Evolutionary conservation across 2,888 invertebrate genomes (phyloP).

Genomic region (Lithophane socia): DNA sequence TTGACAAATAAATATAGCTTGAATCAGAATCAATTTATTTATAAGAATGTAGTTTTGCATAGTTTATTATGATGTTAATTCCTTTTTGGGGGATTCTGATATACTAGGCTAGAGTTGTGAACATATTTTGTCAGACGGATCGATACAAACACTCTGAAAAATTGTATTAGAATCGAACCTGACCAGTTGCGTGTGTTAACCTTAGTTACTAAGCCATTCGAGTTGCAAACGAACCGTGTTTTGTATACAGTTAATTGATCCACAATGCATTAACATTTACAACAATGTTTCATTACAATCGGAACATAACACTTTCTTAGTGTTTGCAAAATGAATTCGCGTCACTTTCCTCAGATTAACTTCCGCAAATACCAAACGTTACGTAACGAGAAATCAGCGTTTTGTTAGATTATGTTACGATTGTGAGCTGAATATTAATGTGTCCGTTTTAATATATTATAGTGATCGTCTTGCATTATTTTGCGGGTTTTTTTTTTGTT

Average conservation of each 20-base stretch:
- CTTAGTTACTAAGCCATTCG: not conserved
- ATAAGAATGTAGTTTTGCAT: not conserved
- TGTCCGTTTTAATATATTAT: slow-evolving; percentile 39
- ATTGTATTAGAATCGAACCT: not conserved
- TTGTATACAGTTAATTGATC: slow-evolving; percentile 5
- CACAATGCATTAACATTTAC: slow-evolving; percentile 1
- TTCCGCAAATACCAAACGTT: slow-evolving; percentile 59
- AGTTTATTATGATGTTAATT: not conserved
- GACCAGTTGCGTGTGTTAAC: not conserved
- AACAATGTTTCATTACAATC: slow-evolving; percentile 16
- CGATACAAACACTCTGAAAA: not conserved
- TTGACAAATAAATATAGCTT: not conserved
- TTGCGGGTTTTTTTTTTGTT: not conserved
- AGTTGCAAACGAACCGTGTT: not conserved
- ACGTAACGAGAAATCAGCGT: slow-evolving; percentile 55
- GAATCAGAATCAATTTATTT: not conserved
- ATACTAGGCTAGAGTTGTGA: too few relatives aligned
- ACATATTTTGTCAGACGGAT: not conserved
- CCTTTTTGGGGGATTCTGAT: not conserved
- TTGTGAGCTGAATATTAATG: slow-evolving; percentile 52
- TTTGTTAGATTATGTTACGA: slow-evolving; percentile 51
- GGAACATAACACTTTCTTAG: slow-evolving; percentile 39
- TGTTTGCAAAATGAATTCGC: slow-evolving; percentile 53
- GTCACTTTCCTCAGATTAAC: slow-evolving; percentile 52
- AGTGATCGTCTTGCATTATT: slow-evolving; percentile 2